Evolutionary conservation across 2,888 invertebrate species (phyloP), one percentile per base, ranked within the genome.

Genomic region (Sphecodes monilicornis): DNA sequence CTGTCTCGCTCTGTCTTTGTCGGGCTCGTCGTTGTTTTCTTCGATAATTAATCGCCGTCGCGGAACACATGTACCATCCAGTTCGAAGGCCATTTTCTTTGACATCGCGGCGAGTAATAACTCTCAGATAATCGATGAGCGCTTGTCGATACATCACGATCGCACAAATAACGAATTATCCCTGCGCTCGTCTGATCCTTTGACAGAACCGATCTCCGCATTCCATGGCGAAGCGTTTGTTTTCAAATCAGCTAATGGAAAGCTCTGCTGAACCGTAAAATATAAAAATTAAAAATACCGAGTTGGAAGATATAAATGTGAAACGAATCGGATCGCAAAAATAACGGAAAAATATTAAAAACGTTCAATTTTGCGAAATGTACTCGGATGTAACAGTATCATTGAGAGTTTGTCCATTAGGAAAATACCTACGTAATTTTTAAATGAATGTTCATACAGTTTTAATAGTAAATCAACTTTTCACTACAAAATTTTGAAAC

Each of bases 21-120:
- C 71, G 82, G 84, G 82, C 82, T 78, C 32, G 64, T 32, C 76
- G 84, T 89, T 82, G 86, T 90, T 90, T 89, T 91, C 85, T 86
- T 78, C 85, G 90, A 91, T 93, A 93, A 94, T 93, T 94, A 93
- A 93, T 92, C 92, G 91, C 85, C 79, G 78, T 77, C 73, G 81
- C 87, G 88, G 84, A 84, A 81, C 88, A 77, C 78, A 71, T 76
- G 85, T 66, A 78, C 83, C 76, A 85, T 82, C 84, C 76, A 84
- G 82, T 78, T 78, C 82, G 69, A 79, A 32, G 73, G 73, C 76
- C 90, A 93, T 94, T 92, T 88, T 91, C 92, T 91, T 92, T 93
- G 93, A 93, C 93, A 93, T 94, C 93, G 91, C 85, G 76, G 73
- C 87, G 90, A 86, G 91, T 91, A 91, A 93, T 92, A 93, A 92